phyloP scores from a whole-genome alignment of 2,113 vertebrate genomes.

The Neodontobutis hainanensis region DNA sequence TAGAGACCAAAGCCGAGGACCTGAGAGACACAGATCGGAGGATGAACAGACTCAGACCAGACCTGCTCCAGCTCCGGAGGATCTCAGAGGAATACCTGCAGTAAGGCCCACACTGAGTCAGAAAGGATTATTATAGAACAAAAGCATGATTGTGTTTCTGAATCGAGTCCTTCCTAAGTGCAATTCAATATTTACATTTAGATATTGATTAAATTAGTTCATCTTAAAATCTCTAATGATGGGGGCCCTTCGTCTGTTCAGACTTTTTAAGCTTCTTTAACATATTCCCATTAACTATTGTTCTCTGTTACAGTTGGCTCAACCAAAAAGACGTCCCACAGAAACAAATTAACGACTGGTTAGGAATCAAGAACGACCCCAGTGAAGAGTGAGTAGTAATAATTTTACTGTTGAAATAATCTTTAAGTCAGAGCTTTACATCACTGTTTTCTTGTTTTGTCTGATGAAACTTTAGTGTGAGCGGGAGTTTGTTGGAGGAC shows the following conservation, averaged over 20 bases:
- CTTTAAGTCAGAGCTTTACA: neutral
- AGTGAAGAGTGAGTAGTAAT: conserved; percentile 92
- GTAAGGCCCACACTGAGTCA: conserved; percentile 85
- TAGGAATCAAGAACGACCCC: conserved; percentile 93
- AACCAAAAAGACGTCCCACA: conserved; percentile 97
- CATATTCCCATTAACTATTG: too few species aligned
- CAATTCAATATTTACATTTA: too few species aligned
- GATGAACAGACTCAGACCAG: conserved; percentile 98
- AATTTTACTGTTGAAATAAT: neutral
- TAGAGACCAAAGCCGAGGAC: conserved; percentile 94
- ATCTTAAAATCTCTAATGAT: too few species aligned
- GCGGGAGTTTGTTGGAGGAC: conserved; percentile 91
- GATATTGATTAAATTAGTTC: too few species aligned
- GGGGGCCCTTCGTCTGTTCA: too few species aligned
- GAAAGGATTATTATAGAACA: too few species aligned
- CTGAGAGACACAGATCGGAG: conserved; percentile 96
- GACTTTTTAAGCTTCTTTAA: too few species aligned
- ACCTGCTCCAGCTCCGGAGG: conserved; percentile 95
- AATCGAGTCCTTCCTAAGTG: too few species aligned
- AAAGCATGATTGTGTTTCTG: too few species aligned
- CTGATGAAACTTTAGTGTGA: conserved; percentile 75
- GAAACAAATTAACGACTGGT: conserved; percentile 95
- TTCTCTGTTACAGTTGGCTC: conserved; percentile 84
- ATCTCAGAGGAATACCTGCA: conserved; percentile 95
- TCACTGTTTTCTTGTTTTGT: neutral